Evolutionary conservation across 2,888 invertebrate genomes (phyloP), one percentile per base, ranked within the genome.

Genomic region (Dicycla oo): DNA sequence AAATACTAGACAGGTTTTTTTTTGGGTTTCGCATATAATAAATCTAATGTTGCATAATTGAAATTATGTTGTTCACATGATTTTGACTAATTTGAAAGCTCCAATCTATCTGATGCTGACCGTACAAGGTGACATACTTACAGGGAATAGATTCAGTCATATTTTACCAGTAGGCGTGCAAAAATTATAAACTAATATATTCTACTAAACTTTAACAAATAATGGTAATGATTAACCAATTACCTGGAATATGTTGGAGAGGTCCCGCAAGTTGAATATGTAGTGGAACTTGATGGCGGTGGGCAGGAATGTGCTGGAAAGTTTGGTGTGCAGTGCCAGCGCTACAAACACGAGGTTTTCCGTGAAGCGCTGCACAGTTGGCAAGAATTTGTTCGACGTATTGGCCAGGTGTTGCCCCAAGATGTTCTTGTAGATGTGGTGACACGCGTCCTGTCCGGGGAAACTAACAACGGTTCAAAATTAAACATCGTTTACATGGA

Each of bases 221-320:
- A 34, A 47, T 20, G 49, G 0, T 30, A n/a, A 26, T 8, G 13
- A n/a, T 47, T 23, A 23, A 26, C 15, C 5, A 45, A 61, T 43
- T 93, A 98, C 98, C 97, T 99, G 98, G 93, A 99, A 99, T 82
- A 99, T 98, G 90, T 99, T 99, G 1, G 99, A 98, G 70, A 99
- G 96, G 93, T 99, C 99, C 73, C 99, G 96, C 68, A 99, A 94
- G 92, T 99, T 99, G 93, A 99, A 99, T 75, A 98, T 97, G 89
- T 99, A 99, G 92, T 99, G 99, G 92, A 99, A 99, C 94, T 99
- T 99, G 83, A 98, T 96, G 34, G 99, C 99, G 0, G 99, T 99
- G 0, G 99, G 99, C 80, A 99, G 95, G 94, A 99, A 99, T 0
- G 97, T 97, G 3, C 97, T 91, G 0, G 97, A 94, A 13, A 99